Conservation (phyloP, 2,797 vertebrate species). For the Peromyscus attwateri region DNA sequence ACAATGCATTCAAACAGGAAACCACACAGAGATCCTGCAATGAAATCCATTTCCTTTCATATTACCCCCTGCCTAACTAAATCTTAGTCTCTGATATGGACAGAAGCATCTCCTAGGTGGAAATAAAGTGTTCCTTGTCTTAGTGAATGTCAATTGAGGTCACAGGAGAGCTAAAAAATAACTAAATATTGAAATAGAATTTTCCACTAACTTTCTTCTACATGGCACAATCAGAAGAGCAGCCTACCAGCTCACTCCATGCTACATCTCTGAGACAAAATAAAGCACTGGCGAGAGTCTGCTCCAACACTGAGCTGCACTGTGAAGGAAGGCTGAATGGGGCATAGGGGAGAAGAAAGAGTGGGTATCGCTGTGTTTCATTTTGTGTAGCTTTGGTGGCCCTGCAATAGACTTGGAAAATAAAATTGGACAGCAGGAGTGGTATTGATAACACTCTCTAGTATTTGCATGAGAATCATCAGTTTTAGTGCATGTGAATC, state of each 20-base stretch:
- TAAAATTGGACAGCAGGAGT: neutral
- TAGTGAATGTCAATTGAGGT: conserved; percentile 56
- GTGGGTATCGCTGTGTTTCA: neutral
- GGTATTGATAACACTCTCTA: neutral
- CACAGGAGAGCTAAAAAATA: conserved; percentile 14
- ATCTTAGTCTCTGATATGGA: conserved; percentile 32
- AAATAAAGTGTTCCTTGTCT: conserved; percentile 44
- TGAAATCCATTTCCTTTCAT: neutral
- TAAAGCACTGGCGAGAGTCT: neutral
- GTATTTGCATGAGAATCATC: neutral
- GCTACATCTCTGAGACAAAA: neutral
- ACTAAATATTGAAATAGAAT: conserved; percentile 9
- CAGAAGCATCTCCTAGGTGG: conserved; percentile 7
- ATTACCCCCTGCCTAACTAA: neutral
- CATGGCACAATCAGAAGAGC: conserved; percentile 23
- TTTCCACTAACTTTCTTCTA: neutral
- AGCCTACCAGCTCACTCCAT: neutral
- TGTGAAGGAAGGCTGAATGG: neutral
- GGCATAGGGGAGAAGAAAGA: neutral
- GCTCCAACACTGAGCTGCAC: neutral
- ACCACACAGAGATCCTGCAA: neutral
- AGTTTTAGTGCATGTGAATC: neutral
- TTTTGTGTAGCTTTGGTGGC: neutral
- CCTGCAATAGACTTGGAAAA: neutral
- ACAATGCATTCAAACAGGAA: conserved; percentile 39